phyloP scores from a whole-genome alignment of 2,888 invertebrate genomes.

The Lithophane socia region DNA sequence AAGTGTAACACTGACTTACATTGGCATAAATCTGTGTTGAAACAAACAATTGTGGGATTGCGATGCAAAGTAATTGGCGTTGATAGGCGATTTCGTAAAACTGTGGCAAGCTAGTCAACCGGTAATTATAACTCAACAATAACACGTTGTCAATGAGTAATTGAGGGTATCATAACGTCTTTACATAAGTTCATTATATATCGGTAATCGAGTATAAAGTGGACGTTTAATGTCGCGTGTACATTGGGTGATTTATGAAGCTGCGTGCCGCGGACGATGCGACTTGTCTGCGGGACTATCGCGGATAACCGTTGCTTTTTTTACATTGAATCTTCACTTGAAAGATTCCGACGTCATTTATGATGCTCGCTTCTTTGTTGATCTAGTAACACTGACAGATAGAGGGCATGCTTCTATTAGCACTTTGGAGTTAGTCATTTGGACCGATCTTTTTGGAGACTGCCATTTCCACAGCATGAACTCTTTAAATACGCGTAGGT shows the following conservation, averaged over 20 bases:
- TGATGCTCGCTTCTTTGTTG: slow-evolving; percentile 17
- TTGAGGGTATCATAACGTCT: slow-evolving; percentile 81
- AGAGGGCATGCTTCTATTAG: background rate
- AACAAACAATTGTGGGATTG: slow-evolving; percentile 67
- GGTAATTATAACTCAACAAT: slow-evolving; percentile 81
- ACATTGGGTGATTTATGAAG: slow-evolving; percentile 70
- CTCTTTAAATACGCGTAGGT: background rate
- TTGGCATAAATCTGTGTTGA: slow-evolving; percentile 61
- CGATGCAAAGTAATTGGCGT: slow-evolving; percentile 68
- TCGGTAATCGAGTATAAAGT: slow-evolving; percentile 66
- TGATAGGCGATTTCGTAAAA: slow-evolving; percentile 77
- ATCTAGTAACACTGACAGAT: slow-evolving; percentile 6
- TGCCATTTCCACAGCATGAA: background rate
- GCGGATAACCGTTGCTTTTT: slow-evolving; percentile 46
- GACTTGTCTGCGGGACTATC: slow-evolving; percentile 55
- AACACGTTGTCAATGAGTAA: slow-evolving; percentile 84
- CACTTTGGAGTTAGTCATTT: background rate
- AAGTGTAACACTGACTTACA: slow-evolving; percentile 51
- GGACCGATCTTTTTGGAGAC: background rate
- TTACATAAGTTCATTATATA: slow-evolving; percentile 79
- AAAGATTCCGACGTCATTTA: slow-evolving; percentile 29
- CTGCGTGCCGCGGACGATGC: slow-evolving; percentile 54
- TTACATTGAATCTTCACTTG: slow-evolving; percentile 22
- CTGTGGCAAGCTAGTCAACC: slow-evolving; percentile 67
- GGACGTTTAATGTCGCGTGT: slow-evolving; percentile 71